Percentiles rank a stretch among this genome's conserved stretches.
Evolutionary conservation across 2,113 vertebrate species (phyloP).

Genomic region (Apteryx mantelli): DNA sequence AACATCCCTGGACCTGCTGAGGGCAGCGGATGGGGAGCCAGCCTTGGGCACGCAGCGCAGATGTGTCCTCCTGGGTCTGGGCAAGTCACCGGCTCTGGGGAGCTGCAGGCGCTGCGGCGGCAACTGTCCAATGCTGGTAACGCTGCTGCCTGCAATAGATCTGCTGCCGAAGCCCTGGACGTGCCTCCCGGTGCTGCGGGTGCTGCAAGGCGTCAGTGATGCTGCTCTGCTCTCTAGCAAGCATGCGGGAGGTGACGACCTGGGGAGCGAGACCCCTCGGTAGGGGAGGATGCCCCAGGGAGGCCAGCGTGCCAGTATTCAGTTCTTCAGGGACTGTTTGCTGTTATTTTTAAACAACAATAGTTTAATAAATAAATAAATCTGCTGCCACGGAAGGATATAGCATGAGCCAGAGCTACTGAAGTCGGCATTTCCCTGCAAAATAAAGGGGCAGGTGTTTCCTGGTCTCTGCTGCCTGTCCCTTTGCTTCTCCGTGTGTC

Average conservation of each 20-base stretch:
- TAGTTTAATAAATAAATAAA: neutral
- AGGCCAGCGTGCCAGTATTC: neutral
- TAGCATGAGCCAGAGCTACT: neutral
- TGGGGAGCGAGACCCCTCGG: neutral
- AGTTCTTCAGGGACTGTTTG: neutral
- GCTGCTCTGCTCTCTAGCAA: neutral
- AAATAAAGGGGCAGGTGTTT: slow-evolving; percentile 38
- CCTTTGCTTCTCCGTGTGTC: neutral
- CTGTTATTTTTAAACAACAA: slow-evolving; percentile 34
- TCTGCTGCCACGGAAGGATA: neutral
- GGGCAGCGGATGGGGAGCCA: neutral
- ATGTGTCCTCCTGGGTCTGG: too few relatives aligned
- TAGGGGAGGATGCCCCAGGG: neutral
- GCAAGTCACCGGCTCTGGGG: neutral
- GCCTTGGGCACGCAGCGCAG: neutral
- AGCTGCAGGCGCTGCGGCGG: neutral
- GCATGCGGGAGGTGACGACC: neutral
- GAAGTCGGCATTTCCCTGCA: neutral
- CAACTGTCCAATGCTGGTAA: rapidly evolving
- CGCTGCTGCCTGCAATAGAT: neutral
- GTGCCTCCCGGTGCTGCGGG: neutral
- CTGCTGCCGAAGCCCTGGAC: neutral
- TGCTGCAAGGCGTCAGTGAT: rapidly evolving
- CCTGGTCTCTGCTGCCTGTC: neutral
- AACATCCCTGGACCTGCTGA: neutral